Evolutionary conservation across 2,113 vertebrate genomes (phyloP), one percentile per base, ranked within the genome.

Genomic region (Hyaena hyaena): DNA sequence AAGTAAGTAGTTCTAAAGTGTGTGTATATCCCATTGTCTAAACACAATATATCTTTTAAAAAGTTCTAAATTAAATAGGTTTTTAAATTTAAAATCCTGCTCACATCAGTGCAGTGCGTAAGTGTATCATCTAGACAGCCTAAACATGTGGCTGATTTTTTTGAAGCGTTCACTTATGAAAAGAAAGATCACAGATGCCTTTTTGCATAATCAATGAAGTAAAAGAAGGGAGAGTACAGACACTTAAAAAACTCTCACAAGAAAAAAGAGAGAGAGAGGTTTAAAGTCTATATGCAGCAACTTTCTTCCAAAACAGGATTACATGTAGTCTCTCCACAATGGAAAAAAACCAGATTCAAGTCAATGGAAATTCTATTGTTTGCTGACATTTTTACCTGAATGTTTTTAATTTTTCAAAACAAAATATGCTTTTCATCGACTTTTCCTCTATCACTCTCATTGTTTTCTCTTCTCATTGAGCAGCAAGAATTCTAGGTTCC

Each of bases 121-220:
- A 53, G 43, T 81, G 31, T n/a, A 21, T 28, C 35, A 50, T 71
- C 14, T 88, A 96, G 69, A 97, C 55, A 94, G 93, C 68, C 0
- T 85, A 53, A 90, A 76, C 28, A 0, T 0, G 7, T 16, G 0
- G 35, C 50, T 84, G 33, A 24, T 10, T 24, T 95, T 90, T 90
- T 71, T 84, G 68, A 98, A 97, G 33, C 12, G 93, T 81, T 97
- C 71, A 66, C 55, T 82, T 90, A 83, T 5, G 4, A n/a, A 73
- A 0, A 77, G 7, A 96, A 76, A 96, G 17, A 63, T 93, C 45
- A 96, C 81, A 86, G 63, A 95, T 6, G 1, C 2, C 26, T 77
- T 97, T 58, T 73, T 76, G 63, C 3, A 15, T 45, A 97, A 94
- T 86, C 21, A 92, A 15, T 58, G 83, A 71, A 39, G 17, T 23